A percentile compares a stretch with the other conserved stretches of the same genome.
These are phyloP conservation scores for Aphaenogaster rudis DNA, from an alignment of 1,140 invertebrate genomes.

Conservation along the genomic window DNA sequence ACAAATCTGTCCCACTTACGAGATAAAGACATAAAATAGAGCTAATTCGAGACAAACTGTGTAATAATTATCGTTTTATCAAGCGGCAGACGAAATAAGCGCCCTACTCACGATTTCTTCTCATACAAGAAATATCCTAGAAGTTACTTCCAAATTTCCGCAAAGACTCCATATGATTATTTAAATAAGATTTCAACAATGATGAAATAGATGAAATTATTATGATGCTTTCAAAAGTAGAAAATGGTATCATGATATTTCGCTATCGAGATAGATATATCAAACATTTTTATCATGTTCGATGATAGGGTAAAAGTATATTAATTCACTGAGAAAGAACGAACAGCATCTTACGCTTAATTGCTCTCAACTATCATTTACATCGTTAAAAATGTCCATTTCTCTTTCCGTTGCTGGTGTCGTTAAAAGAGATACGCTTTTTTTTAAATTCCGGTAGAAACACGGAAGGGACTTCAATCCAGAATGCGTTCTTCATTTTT, in stretches of 20 bases:
- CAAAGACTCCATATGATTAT: neutral
- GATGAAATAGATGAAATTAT: neutral
- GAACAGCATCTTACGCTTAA: neutral
- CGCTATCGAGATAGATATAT: neutral
- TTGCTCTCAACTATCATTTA: neutral
- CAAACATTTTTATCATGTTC: conserved; percentile 8
- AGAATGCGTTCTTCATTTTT: conserved; percentile 21
- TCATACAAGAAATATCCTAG: too few species aligned
- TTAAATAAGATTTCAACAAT: neutral
- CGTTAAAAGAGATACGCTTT: conserved; percentile 15
- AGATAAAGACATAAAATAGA: conserved; percentile 13
- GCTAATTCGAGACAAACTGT: neutral
- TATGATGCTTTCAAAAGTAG: neutral
- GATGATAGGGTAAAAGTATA: neutral
- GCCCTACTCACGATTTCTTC: neutral
- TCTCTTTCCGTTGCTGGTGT: neutral
- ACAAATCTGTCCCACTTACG: conserved; percentile 3
- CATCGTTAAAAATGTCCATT: neutral
- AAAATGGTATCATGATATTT: neutral
- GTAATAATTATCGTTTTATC: neutral
- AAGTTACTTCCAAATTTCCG: neutral
- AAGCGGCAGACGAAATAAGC: neutral
- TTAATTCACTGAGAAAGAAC: conserved; percentile 6
- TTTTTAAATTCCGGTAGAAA: conserved; percentile 1
- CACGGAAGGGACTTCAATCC: neutral